Base-by-base conservation (phyloP, 1,140 invertebrate genomes). In the Oedothorax gibbosus region DNA sequence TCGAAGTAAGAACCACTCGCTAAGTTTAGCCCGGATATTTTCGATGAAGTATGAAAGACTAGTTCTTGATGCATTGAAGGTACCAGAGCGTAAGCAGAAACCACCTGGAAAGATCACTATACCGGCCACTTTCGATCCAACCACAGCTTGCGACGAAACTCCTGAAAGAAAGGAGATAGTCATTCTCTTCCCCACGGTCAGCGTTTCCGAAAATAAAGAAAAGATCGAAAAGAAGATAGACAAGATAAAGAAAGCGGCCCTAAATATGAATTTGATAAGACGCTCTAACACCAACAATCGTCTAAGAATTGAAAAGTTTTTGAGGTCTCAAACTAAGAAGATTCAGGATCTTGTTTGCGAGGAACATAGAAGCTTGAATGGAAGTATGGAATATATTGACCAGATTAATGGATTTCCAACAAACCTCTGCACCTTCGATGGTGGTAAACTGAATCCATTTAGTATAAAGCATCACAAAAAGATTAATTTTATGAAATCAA, bases 141-240 rank as follows among this genome's bases (percentile, higher is more conserved):
- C 50, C 0, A 51, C 9, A 8, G 4, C 49, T 15, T 10, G 12
- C 18, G 51, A 15, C 8, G n/a, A 14, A 69, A 49, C 12, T n/a
- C 7, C 20, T 12, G 69, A 69, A 14, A 65, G 49, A 56, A 77
- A 77, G 20, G 21, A 76, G 14, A 65, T 20, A 12, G 7, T 75
- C 11, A 56, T 69, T 14, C 15, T 77, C 6, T 85, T 85, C 50
- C 73, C 82, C 35, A 77, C 82, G 20, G 68, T 85, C 12, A 77
- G 72, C 62, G 82, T 85, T 35, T 76, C 82, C n/a, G 82, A 77
- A 85, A 85, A 85, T 20, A 85, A 71, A 51, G 64, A 85, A 69
- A 85, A 85, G 21, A 85, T 85, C 21, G 72, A 85, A 51, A 85
- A 77, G 20, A 77, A 85, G 62, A 85, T 85, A 35, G 82, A 85